Conservation (phyloP, 2,113 vertebrate genomes). For the Microcebus tavaratra region DNA sequence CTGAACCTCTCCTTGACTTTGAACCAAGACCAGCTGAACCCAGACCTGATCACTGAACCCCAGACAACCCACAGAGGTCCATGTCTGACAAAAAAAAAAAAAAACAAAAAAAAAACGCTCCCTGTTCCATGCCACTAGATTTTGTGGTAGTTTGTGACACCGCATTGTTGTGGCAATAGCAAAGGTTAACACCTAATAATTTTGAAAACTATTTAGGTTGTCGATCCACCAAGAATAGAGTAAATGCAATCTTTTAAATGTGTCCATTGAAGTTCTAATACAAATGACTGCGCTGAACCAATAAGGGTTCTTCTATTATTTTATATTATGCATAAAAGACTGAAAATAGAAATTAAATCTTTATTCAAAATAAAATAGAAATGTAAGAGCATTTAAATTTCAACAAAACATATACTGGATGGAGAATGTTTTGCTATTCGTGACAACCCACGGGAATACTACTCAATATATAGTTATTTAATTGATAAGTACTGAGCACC, state of each 20-base stretch:
- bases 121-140: not conserved
- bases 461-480: not conserved
- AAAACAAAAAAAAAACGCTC: not conserved
- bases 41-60: not conserved
- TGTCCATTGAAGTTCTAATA: not conserved
- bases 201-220: not conserved
- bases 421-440: not conserved
- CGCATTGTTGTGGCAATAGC: not conserved
- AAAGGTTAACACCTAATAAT: not conserved
- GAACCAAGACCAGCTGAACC: not conserved
- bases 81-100: not conserved
- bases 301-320: not conserved
- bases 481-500: not conserved
- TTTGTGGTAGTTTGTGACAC: not conserved
- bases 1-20: not conserved
- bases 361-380: slow-evolving; percentile 13
- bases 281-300: not conserved
- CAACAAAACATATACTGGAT: not conserved
- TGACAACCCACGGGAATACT: not conserved
- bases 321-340: not conserved
- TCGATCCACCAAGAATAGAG: not conserved
- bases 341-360: not conserved
- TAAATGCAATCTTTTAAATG: not conserved
- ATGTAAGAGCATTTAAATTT: slow-evolving; percentile 4
- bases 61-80: not conserved